A percentile compares a stretch with the other conserved stretches of the same genome.
Evolutionary conservation across 2,113 vertebrate species (phyloP).

Genomic region (Daboia siamensis): DNA sequence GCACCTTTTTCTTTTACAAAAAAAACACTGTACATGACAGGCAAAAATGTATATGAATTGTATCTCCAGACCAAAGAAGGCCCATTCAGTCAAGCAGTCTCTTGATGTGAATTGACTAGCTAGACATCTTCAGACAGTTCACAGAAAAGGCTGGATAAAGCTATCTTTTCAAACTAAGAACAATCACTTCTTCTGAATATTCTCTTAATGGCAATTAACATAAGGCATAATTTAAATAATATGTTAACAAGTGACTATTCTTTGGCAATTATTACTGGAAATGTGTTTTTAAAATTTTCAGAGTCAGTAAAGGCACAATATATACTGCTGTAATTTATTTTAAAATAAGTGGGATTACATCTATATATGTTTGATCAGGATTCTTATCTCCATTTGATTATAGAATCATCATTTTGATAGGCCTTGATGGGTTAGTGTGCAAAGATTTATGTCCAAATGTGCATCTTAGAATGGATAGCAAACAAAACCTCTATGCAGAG

Average conservation of each 20-base stretch:
- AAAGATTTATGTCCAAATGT: neutral
- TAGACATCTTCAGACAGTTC: neutral
- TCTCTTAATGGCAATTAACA: conserved; percentile 29
- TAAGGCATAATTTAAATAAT: neutral
- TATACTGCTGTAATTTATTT: conserved; percentile 9
- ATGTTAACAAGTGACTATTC: neutral
- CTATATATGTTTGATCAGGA: conserved; percentile 37
- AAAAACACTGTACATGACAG: too few relatives aligned
- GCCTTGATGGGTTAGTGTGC: neutral
- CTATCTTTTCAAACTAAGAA: neutral
- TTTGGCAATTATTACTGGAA: conserved; percentile 21
- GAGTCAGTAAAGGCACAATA: conserved; percentile 13
- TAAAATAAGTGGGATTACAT: conserved; percentile 21
- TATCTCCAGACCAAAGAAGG: neutral
- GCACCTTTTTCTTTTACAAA: too few relatives aligned
- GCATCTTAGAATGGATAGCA: neutral
- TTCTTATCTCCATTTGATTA: neutral
- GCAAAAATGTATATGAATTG: neutral
- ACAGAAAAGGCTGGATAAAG: neutral
- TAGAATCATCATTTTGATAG: neutral
- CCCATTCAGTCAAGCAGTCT: neutral
- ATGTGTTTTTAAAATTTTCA: conserved; percentile 26
- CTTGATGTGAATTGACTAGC: neutral
- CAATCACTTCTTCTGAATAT: neutral
- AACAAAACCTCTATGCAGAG: neutral